A percentile compares a stretch with the other conserved stretches of the same genome.
These are phyloP conservation scores for Molossus molossus DNA, from an alignment of 2,797 vertebrate species.

Conservation along the genomic window DNA sequence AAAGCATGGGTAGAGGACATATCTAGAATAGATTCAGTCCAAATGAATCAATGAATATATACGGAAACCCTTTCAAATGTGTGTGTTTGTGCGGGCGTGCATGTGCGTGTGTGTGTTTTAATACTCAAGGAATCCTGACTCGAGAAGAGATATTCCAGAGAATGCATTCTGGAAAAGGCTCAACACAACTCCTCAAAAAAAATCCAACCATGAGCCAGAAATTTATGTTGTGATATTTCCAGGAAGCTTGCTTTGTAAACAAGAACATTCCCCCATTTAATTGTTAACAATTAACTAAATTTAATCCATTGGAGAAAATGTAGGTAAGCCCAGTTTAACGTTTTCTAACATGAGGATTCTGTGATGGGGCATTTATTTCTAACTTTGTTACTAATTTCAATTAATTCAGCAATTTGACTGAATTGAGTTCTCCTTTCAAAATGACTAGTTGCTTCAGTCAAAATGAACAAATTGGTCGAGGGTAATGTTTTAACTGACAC, in stretches of 20 bases:
- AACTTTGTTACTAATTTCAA: conserved; percentile 2
- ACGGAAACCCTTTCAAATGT: background rate
- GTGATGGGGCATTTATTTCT: background rate
- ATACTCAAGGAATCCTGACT: background rate
- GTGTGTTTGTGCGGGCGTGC: background rate
- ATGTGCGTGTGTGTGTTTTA: background rate
- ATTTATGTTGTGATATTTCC: conserved; percentile 41
- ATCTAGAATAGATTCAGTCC: background rate
- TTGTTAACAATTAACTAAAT: background rate
- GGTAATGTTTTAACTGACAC: background rate
- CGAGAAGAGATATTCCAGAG: background rate
- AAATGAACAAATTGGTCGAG: conserved; percentile 32
- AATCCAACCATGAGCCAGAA: background rate
- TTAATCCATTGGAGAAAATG: background rate
- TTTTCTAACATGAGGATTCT: background rate
- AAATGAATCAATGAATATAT: background rate
- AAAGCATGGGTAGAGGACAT: background rate
- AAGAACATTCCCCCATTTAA: background rate
- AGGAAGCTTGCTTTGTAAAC: conserved; percentile 24
- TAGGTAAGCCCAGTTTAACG: background rate
- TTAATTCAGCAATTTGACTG: conserved; percentile 20
- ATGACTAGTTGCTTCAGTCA: conserved; percentile 36
- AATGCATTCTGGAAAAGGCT: background rate
- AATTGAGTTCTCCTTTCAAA: conserved; percentile 22
- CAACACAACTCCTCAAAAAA: background rate